Base-by-base conservation (phyloP, 2,113 vertebrate species). In the Falcunculus frontatus region DNA sequence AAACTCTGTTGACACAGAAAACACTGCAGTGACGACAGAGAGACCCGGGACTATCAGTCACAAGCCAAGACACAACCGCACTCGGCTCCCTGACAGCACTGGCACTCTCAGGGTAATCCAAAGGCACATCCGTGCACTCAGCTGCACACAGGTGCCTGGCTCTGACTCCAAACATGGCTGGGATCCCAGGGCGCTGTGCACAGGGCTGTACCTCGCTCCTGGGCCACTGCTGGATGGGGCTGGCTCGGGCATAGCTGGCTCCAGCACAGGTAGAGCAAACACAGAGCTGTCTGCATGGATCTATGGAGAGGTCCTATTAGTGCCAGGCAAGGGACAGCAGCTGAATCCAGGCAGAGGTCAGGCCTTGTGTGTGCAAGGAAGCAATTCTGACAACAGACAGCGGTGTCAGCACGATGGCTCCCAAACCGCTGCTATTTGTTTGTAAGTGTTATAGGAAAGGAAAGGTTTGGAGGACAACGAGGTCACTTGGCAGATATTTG, bases 181-280 rank as follows among this genome's bases (percentile, higher is more conserved):
- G 0, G 0, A 3, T 41, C 6, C 4, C 41, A 52, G 44, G 49
- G 49, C 11, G 2, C 77, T 9, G 47, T 42, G 75, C 18, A 52
- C 0, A 0, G 46, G 60, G 7, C 3, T 0, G 1, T 2, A 3
- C 23, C 55, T 46, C 1, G 3, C 60, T 81, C 46, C 60, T 0
- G 37, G 16, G 17, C 1, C 0, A 4, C 52, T 32, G 17, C 21
- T 1, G 21, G 18, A 4, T 3, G 1, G 33, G 37, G 26, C 39
- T 69, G 94, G 75, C 42, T 13, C 0, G 0, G 46, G 23, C 25
- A 68, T 67, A 65, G 72, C 63, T 57, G 84, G 77, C 87, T 70
- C 25, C 73, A 15, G 68, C 41, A 3, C 50, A 29, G 13, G 32
- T 84, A 87, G 37, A 86, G 64, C 59, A 37, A 90, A 78, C 0